A percentile compares a stretch with the other conserved stretches of the same genome.
phyloP scores from a whole-genome alignment of 2,797 vertebrate genomes.

The Pogonophryne albipinna region DNA sequence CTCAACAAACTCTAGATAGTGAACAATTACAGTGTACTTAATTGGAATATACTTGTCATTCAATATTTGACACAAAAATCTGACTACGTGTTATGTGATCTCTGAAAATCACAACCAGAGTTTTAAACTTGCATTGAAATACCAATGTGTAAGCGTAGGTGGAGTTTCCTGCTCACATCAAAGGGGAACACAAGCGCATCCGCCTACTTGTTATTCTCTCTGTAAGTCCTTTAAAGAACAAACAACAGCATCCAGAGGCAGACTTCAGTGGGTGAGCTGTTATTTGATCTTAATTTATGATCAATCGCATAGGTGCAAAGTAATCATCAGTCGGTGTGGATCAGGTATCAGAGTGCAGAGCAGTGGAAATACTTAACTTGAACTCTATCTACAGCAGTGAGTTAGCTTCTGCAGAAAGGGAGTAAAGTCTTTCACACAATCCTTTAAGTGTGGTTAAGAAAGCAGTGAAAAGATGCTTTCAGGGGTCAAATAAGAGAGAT shows the following conservation, averaged over 20 bases:
- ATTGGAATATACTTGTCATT: neutral
- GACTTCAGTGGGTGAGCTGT: constrained; percentile 1
- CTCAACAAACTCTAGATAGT: constrained; percentile 1
- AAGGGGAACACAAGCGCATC: neutral
- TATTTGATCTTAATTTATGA: constrained; percentile 40
- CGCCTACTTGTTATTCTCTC: constrained; percentile 26
- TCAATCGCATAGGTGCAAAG: constrained; percentile 5
- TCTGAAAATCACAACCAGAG: neutral
- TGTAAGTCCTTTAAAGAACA: constrained; percentile 14
- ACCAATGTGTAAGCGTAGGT: neutral
- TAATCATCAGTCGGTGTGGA: constrained; percentile 10
- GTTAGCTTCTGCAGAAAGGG: constrained; percentile 5
- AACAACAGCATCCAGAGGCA: constrained; percentile 24
- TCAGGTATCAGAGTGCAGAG: constrained; percentile 11
- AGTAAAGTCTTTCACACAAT: neutral
- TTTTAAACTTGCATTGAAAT: constrained; percentile 9
- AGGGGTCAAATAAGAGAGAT: neutral
- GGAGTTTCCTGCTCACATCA: constrained; percentile 7
- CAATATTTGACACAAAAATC: neutral
- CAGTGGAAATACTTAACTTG: constrained; percentile 1
- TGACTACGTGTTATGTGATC: neutral
- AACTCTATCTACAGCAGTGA: constrained; percentile 3
- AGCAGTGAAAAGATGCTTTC: constrained; percentile 7
- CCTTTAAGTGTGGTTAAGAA: neutral
- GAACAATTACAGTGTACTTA: neutral